A percentile compares a stretch with the other conserved stretches of the same genome.
Conservation (phyloP, 1,140 invertebrate genomes). For the Drosophila sulfurigaster region DNA sequence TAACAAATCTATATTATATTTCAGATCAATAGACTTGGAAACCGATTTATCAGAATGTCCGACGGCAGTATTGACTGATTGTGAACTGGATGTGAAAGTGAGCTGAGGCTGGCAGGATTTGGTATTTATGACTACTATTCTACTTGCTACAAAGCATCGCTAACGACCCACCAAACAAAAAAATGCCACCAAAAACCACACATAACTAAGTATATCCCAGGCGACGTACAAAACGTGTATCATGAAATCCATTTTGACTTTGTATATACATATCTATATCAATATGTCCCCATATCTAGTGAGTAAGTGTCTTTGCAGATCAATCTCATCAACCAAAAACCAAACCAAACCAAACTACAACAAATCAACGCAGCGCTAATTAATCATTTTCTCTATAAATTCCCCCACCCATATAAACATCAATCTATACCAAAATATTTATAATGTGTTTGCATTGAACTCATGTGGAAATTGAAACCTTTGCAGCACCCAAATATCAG, state of each 20-base stretch:
- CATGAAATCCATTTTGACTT: slow-evolving; percentile 46
- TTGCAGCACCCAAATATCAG: slow-evolving; percentile 89
- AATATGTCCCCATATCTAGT: slow-evolving; percentile 57
- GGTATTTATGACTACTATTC: slow-evolving; percentile 83
- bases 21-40: slow-evolving; percentile 38
- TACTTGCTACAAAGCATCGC: slow-evolving; percentile 75
- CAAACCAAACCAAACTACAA: slow-evolving; percentile 77
- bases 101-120: slow-evolving; percentile 66
- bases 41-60: neutral
- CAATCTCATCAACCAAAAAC: slow-evolving; percentile 65
- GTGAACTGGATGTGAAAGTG: slow-evolving; percentile 13
- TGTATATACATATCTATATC: slow-evolving; percentile 53
- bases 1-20: slow-evolving; percentile 1
- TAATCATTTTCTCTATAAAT: slow-evolving; percentile 49
- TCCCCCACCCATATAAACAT: slow-evolving; percentile 43
- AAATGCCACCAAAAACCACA: slow-evolving; percentile 37
- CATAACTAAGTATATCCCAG: slow-evolving; percentile 79
- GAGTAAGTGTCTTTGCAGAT: slow-evolving; percentile 74
- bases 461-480: slow-evolving; percentile 35
- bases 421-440: neutral
- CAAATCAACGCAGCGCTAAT: slow-evolving; percentile 73
- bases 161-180: slow-evolving; percentile 64
- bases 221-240: slow-evolving; percentile 70
- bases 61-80: slow-evolving; percentile 5
- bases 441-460: slow-evolving; percentile 23